phyloP scores from a whole-genome alignment of 2,888 invertebrate species.

The Cryptops parisi region DNA sequence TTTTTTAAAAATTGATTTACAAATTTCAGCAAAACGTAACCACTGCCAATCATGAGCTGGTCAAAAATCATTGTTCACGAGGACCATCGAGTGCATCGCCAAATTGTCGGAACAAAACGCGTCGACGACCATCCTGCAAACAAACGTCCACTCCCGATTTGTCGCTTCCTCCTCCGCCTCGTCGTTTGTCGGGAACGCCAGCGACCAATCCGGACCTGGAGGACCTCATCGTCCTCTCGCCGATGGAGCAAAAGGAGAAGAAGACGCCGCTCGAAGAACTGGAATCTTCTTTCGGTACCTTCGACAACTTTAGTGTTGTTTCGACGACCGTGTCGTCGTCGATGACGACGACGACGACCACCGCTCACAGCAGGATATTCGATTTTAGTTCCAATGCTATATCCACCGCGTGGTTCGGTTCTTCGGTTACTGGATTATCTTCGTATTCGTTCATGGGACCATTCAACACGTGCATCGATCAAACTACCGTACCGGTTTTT shows the following conservation, averaged over 20 bases:
- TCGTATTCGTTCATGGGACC: no score
- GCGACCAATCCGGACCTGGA: background rate
- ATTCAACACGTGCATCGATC: background rate
- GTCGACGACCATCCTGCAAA: no score
- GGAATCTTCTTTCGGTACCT: background rate
- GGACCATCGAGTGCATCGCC: no score
- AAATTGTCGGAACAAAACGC: no score
- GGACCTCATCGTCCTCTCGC: constrained; percentile 6
- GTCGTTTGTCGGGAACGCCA: background rate
- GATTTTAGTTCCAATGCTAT: background rate
- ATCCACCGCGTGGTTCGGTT: background rate
- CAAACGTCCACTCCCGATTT: background rate
- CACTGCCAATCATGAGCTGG: no score
- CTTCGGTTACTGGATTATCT: no score
- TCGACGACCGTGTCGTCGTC: background rate
- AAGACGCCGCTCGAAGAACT: background rate
- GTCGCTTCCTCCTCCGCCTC: constrained; percentile 2
- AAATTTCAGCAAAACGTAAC: background rate
- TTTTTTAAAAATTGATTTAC: background rate
- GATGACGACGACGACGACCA: background rate
- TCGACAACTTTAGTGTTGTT: background rate
- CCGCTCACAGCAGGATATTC: background rate
- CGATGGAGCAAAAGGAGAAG: constrained; percentile 4
- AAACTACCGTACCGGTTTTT: background rate
- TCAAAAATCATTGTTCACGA: no score